A percentile compares a stretch with the other conserved stretches of the same genome.
These are phyloP conservation scores for Heteractis magnifica DNA, from an alignment of 92 coral and sea anemone species.

Conservation along the genomic window DNA sequence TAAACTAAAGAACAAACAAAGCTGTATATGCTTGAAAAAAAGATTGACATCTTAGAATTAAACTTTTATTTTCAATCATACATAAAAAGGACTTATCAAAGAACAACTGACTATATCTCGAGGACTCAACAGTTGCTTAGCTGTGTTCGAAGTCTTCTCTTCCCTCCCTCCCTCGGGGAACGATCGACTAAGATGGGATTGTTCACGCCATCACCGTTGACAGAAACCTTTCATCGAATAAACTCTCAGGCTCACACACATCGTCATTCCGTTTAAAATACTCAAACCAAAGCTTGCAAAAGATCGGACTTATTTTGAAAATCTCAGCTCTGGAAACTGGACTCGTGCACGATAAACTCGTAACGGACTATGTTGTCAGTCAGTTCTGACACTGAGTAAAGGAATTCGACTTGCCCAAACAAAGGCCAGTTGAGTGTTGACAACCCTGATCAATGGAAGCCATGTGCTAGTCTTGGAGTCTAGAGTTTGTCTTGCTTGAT, in stretches of 20 bases:
- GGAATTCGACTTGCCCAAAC: neutral
- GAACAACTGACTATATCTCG: neutral
- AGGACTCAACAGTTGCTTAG: neutral
- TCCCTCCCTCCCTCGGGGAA: slow-evolving; percentile 22
- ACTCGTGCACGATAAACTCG: no score
- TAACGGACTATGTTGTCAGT: no score
- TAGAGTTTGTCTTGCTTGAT: slow-evolving; percentile 17
- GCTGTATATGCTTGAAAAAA: neutral
- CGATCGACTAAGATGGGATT: neutral
- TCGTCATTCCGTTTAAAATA: neutral
- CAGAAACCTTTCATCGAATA: slow-evolving; percentile 18
- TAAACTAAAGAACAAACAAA: neutral
- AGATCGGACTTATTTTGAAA: neutral
- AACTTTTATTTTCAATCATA: no score
- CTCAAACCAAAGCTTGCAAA: neutral
- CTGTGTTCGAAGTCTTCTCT: neutral
- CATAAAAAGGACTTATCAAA: neutral
- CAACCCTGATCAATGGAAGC: slow-evolving; percentile 6
- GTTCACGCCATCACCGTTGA: slow-evolving; percentile 4
- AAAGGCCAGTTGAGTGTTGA: neutral
- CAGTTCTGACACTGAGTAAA: neutral
- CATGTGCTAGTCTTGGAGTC: slow-evolving; percentile 18
- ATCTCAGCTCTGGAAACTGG: neutral
- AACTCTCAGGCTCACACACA: slow-evolving; percentile 19
- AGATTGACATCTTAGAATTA: neutral